Percentiles rank a stretch among this genome's conserved stretches.
These are phyloP conservation scores for Sympetrum striolatum DNA, from an alignment of 2,888 invertebrate genomes.

Conservation along the genomic window DNA sequence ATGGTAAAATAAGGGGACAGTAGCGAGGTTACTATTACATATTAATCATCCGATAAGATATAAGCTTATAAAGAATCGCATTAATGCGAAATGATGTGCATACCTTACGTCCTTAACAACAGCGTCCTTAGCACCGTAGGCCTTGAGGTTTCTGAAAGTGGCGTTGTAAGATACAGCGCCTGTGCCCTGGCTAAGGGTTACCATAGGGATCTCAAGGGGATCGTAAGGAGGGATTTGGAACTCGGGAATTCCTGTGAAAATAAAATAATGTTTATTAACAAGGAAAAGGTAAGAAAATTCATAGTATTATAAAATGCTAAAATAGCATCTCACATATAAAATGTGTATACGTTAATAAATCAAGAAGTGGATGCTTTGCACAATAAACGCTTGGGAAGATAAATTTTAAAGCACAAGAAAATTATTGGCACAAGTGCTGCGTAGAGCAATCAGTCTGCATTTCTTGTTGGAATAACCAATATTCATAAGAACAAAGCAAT, in stretches of 20 bases:
- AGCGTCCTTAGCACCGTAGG: constrained; percentile 33
- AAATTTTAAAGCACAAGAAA: too few species aligned
- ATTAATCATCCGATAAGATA: background rate
- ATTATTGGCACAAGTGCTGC: too few species aligned
- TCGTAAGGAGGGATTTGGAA: constrained; percentile 45
- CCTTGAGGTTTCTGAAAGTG: constrained; percentile 39
- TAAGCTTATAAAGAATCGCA: too few species aligned
- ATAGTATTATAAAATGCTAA: too few species aligned
- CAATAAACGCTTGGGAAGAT: too few species aligned
- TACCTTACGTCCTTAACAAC: constrained; percentile 12
- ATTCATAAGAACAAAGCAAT: background rate
- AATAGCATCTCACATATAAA: too few species aligned
- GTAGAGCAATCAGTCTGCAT: too few species aligned
- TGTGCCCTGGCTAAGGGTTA: constrained; percentile 41
- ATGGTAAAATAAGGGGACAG: background rate
- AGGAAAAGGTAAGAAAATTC: background rate
- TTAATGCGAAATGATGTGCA: background rate
- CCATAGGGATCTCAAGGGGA: constrained; percentile 43
- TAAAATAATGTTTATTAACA: background rate
- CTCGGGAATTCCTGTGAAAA: constrained; percentile 41
- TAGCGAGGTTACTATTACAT: background rate
- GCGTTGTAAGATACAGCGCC: constrained; percentile 40
- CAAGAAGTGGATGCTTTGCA: too few species aligned
- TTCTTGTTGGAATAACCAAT: background rate
- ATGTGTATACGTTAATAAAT: too few species aligned